Conservation (phyloP, 2,113 vertebrate species). For the Rhinogobius similis region DNA sequence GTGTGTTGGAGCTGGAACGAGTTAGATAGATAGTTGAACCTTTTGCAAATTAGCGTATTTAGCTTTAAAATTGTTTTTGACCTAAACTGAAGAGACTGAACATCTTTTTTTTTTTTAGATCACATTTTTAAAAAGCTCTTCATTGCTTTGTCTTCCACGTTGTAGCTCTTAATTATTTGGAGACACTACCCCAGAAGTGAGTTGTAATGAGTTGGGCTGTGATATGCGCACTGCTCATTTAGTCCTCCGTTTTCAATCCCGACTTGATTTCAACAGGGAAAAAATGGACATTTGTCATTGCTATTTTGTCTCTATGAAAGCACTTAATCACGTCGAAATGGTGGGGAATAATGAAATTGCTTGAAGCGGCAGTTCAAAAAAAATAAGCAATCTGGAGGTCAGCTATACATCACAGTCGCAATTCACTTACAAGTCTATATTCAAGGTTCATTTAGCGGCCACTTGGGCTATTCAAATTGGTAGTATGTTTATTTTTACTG, state of each 20-base stretch:
- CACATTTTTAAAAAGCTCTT: background rate
- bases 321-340: conserved; percentile 30
- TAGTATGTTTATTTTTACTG: background rate
- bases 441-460: conserved; percentile 33
- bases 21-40: too few relatives aligned
- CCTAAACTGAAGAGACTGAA: too few relatives aligned
- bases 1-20: too few relatives aligned
- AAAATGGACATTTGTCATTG: conserved; percentile 29
- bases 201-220: conserved; percentile 20
- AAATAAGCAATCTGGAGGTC: conserved; percentile 26
- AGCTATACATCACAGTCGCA: conserved; percentile 26
- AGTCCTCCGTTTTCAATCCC: conserved; percentile 29
- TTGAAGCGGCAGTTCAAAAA: conserved; percentile 13
- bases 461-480: background rate
- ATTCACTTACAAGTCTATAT: conserved; percentile 27
- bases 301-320: conserved; percentile 20
- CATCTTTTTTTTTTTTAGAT: too few relatives aligned
- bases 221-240: conserved; percentile 22
- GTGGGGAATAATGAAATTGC: conserved; percentile 27
- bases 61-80: too few relatives aligned
- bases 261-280: conserved; percentile 23
- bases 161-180: conserved; percentile 16
- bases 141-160: background rate
- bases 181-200: conserved; percentile 6
- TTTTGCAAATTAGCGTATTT: too few relatives aligned